Evolutionary conservation across 2,888 invertebrate genomes (phyloP), one percentile per base, ranked within the genome.

Genomic region (Diplolepis rosae): DNA sequence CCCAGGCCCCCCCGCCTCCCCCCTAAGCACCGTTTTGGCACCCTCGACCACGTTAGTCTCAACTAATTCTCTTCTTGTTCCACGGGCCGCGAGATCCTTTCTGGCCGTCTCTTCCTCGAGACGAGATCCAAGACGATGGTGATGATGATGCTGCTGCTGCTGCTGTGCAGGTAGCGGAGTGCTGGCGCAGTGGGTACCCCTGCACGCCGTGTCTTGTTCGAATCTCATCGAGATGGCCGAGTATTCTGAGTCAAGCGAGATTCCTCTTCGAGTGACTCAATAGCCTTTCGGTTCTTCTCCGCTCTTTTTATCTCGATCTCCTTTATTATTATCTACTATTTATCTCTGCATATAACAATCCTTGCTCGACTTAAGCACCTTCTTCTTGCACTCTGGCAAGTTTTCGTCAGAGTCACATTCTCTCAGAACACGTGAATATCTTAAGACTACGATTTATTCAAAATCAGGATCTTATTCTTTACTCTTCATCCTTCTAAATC

Each of bases 141-240:
- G 52, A 30, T 56, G 56, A 18, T 61, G 56, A 52, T 90, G 90
- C 90, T 61, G 56, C 11, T 61, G 61, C 15, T 90, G 90, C 90
- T 90, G 84, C 84, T 90, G 84, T 81, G 89, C 85, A 84, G 90
- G 90, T 85, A 90, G 90, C 84, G 90, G 88, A 87, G 90, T 89
- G 88, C 90, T 90, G 89, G 91, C 91, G 90, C 90, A 91, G 90
- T 91, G 91, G 91, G 89, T 89, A 90, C 92, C 92, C 90, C 92
- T 92, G 88, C 89, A 89, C 87, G 89, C 86, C 83, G 89, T 89
- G 77, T 90, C 90, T 85, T 90, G 91, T 91, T 93, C 93, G 93
- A 93, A 93, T 92, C 93, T 93, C 93, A 93, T 93, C 92, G 90
- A 92, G 91, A 91, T 91, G 83, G 84, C 80, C 91, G 91, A 90